Conservation (phyloP, 2,113 vertebrate species). For the Spermophilus dauricus region DNA sequence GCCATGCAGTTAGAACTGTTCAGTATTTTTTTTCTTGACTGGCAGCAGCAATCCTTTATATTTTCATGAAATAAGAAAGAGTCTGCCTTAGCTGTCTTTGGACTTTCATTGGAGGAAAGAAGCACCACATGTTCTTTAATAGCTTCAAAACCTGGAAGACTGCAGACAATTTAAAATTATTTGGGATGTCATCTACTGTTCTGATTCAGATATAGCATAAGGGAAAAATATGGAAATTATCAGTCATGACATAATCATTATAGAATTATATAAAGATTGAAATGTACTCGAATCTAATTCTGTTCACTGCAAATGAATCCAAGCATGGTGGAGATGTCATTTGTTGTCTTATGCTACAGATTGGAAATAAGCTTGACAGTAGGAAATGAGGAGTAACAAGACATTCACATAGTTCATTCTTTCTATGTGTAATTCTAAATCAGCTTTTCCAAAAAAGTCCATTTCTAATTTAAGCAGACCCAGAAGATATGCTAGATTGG, state of each 20-base stretch:
- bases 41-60: neutral
- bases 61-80: neutral
- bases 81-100: neutral
- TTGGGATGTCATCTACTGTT: neutral
- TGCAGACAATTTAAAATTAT: neutral
- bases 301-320: neutral
- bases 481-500: neutral
- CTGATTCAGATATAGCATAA: neutral
- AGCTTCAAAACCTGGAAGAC: neutral
- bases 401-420: neutral
- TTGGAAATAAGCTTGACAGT: neutral
- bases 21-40: neutral
- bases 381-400: neutral
- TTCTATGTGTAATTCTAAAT: neutral
- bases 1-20: neutral
- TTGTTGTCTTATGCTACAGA: neutral
- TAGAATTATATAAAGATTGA: neutral
- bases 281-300: neutral
- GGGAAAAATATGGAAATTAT: neutral
- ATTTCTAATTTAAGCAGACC: slow-evolving; percentile 35
- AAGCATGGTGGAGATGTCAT: neutral
- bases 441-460: neutral
- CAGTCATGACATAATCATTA: neutral
- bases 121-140: neutral
- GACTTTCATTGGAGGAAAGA: neutral